Evolutionary conservation across 2,888 invertebrate genomes (phyloP).

Genomic region (Hemithea aestivaria): DNA sequence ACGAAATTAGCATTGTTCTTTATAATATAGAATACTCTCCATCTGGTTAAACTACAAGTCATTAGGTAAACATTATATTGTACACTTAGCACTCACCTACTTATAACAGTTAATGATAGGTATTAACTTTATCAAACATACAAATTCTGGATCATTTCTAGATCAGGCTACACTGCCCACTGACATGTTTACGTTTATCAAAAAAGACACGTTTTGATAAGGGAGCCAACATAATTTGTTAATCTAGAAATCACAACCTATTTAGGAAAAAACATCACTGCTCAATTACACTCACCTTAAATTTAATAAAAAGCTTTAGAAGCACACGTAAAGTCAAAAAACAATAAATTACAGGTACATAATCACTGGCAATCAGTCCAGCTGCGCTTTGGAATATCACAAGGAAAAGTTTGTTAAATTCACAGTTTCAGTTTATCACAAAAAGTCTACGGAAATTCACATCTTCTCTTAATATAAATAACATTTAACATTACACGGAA

Average conservation of each 20-base stretch:
- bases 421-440: conserved; percentile 33
- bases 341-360: conserved; percentile 26
- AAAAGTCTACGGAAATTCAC: conserved; percentile 7
- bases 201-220: not conserved
- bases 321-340: conserved; percentile 23
- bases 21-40: too few relatives aligned
- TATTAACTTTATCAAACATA: too few relatives aligned
- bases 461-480: conserved; percentile 6
- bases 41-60: too few relatives aligned
- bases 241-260: too few relatives aligned
- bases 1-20: too few relatives aligned
- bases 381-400: conserved; percentile 50
- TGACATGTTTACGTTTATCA: conserved; percentile 8
- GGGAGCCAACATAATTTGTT: conserved; percentile 17
- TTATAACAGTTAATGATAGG: too few relatives aligned
- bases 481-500: conserved; percentile 17
- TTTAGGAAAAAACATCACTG: too few relatives aligned
- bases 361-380: conserved; percentile 39
- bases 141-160: too few relatives aligned
- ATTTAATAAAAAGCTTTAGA: conserved; percentile 15
- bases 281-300: conserved; percentile 2
- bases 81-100: too few relatives aligned
- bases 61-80: too few relatives aligned
- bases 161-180: too few relatives aligned
- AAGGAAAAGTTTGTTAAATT: conserved; percentile 32